These are phyloP conservation scores for Drosophila miranda DNA, from an alignment of 1,140 invertebrate genomes.

Conservation along the genomic window DNA sequence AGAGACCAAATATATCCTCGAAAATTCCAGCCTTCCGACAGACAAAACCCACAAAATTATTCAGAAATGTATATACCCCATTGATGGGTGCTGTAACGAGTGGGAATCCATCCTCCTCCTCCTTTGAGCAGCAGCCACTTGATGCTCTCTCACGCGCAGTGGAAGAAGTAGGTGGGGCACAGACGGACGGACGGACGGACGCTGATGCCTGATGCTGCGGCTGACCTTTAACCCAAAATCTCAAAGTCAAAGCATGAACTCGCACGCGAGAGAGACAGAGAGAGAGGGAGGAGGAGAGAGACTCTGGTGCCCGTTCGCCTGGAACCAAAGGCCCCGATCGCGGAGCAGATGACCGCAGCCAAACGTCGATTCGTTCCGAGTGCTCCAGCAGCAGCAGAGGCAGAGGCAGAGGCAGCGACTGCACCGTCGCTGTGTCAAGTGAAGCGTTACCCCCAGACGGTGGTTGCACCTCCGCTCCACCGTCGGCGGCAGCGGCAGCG, in stretches of 20 bases:
- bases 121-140: conserved; percentile 53
- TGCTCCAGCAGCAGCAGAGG: conserved; percentile 54
- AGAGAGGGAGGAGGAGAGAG: not conserved
- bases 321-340: conserved; percentile 75
- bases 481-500: not conserved
- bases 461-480: not conserved
- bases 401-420: conserved; percentile 7
- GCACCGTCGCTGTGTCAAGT: conserved; percentile 38
- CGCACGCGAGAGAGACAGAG: not conserved
- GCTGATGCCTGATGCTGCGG: conserved; percentile 35
- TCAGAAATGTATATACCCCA: no score
- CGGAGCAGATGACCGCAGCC: conserved; percentile 76
- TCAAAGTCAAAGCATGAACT: conserved; percentile 24
- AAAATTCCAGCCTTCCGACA: no score
- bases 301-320: conserved; percentile 49
- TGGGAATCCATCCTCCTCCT: no score
- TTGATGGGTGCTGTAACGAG: no score
- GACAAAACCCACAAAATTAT: no score
- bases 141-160: conserved; percentile 65
- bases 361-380: conserved; percentile 79
- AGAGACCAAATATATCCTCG: no score
- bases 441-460: conserved; percentile 38
- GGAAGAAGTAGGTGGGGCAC: conserved; percentile 19
- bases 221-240: conserved; percentile 70
- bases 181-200: not conserved